These are phyloP conservation scores for Stegostoma tigrinum DNA, from an alignment of 2,113 vertebrate genomes.

Conservation along the genomic window DNA sequence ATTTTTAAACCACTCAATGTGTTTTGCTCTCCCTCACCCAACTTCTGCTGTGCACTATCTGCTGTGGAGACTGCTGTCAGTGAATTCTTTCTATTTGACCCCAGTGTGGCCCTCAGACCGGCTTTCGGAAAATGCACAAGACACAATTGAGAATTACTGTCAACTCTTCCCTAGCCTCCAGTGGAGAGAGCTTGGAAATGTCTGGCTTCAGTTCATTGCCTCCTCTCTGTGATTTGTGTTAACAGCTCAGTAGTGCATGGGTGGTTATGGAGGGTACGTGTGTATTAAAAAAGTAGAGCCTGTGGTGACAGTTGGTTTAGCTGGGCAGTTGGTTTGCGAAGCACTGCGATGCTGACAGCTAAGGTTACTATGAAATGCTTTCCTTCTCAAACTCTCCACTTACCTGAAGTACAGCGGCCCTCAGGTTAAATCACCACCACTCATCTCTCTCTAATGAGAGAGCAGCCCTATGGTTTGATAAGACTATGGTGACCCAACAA, in stretches of 20 bases:
- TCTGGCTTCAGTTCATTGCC: background rate
- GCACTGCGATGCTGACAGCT: too few relatives aligned
- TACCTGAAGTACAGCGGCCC: too few relatives aligned
- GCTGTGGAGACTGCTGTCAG: background rate
- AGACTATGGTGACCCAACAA: too few relatives aligned
- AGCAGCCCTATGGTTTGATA: too few relatives aligned
- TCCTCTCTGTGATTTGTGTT: background rate
- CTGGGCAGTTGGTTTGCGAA: too few relatives aligned
- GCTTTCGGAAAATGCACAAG: background rate
- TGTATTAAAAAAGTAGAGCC: too few relatives aligned
- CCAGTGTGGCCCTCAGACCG: background rate
- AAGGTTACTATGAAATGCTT: too few relatives aligned
- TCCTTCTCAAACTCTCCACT: too few relatives aligned
- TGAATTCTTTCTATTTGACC: background rate
- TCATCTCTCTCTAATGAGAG: too few relatives aligned
- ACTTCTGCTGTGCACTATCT: background rate
- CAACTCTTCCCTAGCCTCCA: background rate
- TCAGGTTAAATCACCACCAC: too few relatives aligned
- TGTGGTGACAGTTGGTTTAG: too few relatives aligned
- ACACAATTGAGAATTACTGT: background rate
- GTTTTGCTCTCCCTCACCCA: background rate
- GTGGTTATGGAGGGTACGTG: background rate
- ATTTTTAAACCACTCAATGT: background rate
- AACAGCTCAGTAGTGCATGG: background rate
- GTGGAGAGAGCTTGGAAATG: background rate